Conservation (phyloP, 1,140 invertebrate species). For the Camponotus vicinus region DNA sequence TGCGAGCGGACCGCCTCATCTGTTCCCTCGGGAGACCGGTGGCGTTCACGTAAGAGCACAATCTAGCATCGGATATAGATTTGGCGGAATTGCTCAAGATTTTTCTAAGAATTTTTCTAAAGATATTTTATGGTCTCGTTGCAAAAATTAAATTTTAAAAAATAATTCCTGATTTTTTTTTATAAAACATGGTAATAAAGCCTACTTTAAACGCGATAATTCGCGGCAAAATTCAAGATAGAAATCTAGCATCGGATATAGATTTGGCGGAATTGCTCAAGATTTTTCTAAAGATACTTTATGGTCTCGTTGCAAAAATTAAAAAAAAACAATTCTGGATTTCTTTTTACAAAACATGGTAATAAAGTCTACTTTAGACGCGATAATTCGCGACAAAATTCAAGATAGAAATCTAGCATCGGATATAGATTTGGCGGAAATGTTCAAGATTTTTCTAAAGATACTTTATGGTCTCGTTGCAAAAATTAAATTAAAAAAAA, state of each 20-base stretch:
- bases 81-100: background rate
- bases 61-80: slow-evolving; percentile 33
- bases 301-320: background rate
- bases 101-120: background rate
- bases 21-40: slow-evolving; percentile 61
- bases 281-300: background rate
- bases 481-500: background rate
- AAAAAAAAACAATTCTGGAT: background rate
- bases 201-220: no score
- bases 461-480: background rate
- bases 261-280: background rate
- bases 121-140: background rate
- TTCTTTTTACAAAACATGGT: background rate
- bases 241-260: slow-evolving; percentile 16
- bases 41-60: slow-evolving; percentile 19
- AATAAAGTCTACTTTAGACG: background rate
- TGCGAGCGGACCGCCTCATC: slow-evolving; percentile 64
- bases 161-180: background rate
- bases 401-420: background rate
- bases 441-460: background rate
- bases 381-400: no score
- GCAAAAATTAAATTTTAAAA: background rate
- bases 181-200: background rate
- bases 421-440: slow-evolving; percentile 19
- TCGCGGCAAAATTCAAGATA: no score